Conservation (phyloP, 2,888 invertebrate species). For the Meiosimyza decipiens region DNA sequence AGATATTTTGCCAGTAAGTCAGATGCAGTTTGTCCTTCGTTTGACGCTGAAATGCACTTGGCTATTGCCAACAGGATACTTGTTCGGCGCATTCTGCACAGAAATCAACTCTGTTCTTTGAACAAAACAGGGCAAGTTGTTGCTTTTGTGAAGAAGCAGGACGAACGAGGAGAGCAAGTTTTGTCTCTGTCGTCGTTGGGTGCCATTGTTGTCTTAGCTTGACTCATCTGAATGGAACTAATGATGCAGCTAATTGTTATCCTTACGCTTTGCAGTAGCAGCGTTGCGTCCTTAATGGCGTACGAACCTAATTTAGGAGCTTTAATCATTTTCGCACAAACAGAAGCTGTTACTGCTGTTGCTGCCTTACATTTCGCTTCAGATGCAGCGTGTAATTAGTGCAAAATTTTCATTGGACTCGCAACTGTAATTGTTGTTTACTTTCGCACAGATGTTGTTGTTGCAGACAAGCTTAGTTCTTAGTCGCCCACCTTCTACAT, state of each 20-base stretch:
- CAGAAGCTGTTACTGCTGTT: slow-evolving; percentile 7
- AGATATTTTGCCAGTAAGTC: slow-evolving; percentile 23
- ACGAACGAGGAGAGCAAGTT: slow-evolving; percentile 17
- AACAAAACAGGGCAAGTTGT: neutral
- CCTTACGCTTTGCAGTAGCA: slow-evolving; percentile 27
- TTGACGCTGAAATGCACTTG: too few relatives aligned
- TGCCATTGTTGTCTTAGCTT: slow-evolving; percentile 28
- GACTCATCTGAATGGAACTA: slow-evolving; percentile 45
- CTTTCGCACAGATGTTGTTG: slow-evolving; percentile 9
- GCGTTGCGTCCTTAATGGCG: slow-evolving; percentile 32
- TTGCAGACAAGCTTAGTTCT: neutral
- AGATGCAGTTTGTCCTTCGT: neutral
- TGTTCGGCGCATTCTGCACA: neutral
- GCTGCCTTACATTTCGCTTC: slow-evolving; percentile 30
- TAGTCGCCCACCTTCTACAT: too few relatives aligned
- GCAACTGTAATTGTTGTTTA: slow-evolving; percentile 32
- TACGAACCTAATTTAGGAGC: slow-evolving; percentile 33
- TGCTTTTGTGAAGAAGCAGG: slow-evolving; percentile 22
- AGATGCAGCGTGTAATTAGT: slow-evolving; percentile 43
- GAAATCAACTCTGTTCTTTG: neutral
- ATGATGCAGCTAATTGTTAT: slow-evolving; percentile 48
- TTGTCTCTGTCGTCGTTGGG: slow-evolving; percentile 24
- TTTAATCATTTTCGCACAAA: slow-evolving; percentile 11
- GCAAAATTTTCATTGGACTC: slow-evolving; percentile 40
- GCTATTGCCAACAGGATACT: neutral